These are phyloP conservation scores for Sitta carolinensis DNA, from an alignment of 2,797 vertebrate species.

Conservation along the genomic window DNA sequence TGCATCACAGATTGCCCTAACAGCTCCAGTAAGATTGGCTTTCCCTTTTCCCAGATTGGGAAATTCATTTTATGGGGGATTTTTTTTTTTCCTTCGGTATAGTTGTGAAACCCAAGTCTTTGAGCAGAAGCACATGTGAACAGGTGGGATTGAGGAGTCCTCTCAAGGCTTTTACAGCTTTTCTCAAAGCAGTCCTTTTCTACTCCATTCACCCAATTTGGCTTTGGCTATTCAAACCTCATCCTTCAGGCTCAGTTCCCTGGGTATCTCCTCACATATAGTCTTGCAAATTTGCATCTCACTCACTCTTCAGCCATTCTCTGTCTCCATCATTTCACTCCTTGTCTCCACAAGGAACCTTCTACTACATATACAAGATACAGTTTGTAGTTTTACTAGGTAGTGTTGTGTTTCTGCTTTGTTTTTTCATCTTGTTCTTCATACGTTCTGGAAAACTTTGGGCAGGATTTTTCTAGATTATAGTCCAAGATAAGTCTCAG, in stretches of 20 bases:
- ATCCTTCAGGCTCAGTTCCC: not conserved
- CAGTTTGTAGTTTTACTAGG: not conserved
- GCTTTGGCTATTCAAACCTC: not conserved
- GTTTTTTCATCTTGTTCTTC: not conserved
- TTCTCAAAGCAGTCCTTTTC: not conserved
- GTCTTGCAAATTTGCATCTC: not conserved
- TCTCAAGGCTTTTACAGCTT: not conserved
- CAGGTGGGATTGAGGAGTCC: not conserved
- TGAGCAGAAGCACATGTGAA: not conserved
- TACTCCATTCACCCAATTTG: not conserved
- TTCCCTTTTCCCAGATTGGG: not conserved
- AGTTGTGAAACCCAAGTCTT: not conserved
- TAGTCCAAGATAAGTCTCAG: not conserved
- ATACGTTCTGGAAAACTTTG: not conserved
- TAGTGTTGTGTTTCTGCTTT: not conserved
- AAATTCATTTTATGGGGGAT: not conserved
- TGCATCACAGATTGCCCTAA: not conserved
- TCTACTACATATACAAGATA: not conserved
- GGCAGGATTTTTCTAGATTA: not conserved
- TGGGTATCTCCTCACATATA: not conserved
- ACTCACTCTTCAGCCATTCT: not conserved
- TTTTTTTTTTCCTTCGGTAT: not conserved
- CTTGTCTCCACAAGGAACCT: not conserved
- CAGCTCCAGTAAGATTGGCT: not conserved
- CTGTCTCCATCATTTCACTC: not conserved